These are phyloP conservation scores for Cyphomyrmex costatus DNA, from an alignment of 1,140 invertebrate species.

Conservation along the genomic window DNA sequence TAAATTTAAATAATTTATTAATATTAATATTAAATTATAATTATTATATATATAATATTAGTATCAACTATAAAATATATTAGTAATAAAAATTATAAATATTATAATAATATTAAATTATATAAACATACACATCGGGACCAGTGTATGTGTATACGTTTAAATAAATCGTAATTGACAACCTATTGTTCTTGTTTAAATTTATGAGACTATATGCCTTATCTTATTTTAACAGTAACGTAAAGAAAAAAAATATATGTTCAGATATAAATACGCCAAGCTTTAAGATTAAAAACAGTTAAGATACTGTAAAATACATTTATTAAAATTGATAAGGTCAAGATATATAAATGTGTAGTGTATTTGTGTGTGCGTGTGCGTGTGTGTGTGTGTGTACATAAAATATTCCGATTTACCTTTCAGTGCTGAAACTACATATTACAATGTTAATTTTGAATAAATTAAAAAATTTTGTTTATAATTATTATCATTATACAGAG, in stretches of 20 bases:
- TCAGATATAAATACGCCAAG: constrained; percentile 50
- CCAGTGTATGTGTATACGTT: constrained; percentile 48
- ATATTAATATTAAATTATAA: constrained; percentile 70
- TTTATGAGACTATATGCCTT: constrained; percentile 80
- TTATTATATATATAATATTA: constrained; percentile 63
- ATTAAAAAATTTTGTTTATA: too few species aligned
- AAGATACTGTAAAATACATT: too few species aligned
- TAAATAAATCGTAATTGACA: constrained; percentile 67
- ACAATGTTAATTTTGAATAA: too few species aligned
- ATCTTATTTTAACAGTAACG: constrained; percentile 81
- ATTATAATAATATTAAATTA: constrained; percentile 67
- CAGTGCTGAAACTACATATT: too few species aligned
- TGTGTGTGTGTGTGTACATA: too few species aligned
- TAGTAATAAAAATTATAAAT: constrained; percentile 66
- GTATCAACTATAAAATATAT: constrained; percentile 68
- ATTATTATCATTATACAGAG: too few species aligned
- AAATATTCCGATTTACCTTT: too few species aligned
- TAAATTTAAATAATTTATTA: constrained; percentile 39
- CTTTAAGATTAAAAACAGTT: constrained; percentile 53
- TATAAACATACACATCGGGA: constrained; percentile 53
- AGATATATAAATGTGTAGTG: too few species aligned
- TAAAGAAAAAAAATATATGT: constrained; percentile 62
- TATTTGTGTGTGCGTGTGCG: too few species aligned
- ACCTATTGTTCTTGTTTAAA: constrained; percentile 68
- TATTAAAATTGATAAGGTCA: too few species aligned